A percentile compares a stretch with the other conserved stretches of the same genome.
These are phyloP conservation scores for Cichlasoma orientale DNA, from an alignment of 2,797 vertebrate species.

Conservation along the genomic window DNA sequence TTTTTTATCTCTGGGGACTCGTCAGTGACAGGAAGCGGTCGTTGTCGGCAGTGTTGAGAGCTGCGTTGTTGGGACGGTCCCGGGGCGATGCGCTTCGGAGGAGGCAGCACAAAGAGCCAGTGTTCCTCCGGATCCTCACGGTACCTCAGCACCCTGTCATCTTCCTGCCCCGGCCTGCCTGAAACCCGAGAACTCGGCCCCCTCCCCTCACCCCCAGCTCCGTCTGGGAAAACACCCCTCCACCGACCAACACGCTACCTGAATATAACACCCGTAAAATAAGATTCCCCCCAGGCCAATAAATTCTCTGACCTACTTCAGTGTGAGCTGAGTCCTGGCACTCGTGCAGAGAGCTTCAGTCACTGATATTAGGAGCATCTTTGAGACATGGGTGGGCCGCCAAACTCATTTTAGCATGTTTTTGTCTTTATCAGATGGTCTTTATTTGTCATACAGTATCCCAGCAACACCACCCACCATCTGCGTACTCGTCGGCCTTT, in stretches of 20 bases:
- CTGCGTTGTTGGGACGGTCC: background rate
- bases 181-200: slow-evolving; percentile 22
- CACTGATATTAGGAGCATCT: background rate
- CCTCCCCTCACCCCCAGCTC: background rate
- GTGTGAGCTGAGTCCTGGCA: background rate
- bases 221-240: background rate
- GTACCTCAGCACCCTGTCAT: background rate
- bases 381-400: background rate
- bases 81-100: background rate
- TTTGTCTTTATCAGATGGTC: background rate
- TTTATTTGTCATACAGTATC: background rate
- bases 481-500: too few species aligned
- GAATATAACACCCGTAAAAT: background rate
- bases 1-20: background rate
- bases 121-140: slow-evolving; percentile 4
- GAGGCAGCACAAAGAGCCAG: slow-evolving; percentile 4
- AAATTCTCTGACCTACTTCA: slow-evolving; percentile 20
- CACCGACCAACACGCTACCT: background rate
- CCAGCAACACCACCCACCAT: background rate
- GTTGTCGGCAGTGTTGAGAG: background rate
- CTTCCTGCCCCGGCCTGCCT: slow-evolving; percentile 3
- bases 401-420: background rate
- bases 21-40: slow-evolving; percentile 18
- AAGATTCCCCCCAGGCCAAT: background rate
- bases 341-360: background rate